These are phyloP conservation scores for Eupelmus urozonus DNA, from an alignment of 2,888 invertebrate species.

Conservation along the genomic window DNA sequence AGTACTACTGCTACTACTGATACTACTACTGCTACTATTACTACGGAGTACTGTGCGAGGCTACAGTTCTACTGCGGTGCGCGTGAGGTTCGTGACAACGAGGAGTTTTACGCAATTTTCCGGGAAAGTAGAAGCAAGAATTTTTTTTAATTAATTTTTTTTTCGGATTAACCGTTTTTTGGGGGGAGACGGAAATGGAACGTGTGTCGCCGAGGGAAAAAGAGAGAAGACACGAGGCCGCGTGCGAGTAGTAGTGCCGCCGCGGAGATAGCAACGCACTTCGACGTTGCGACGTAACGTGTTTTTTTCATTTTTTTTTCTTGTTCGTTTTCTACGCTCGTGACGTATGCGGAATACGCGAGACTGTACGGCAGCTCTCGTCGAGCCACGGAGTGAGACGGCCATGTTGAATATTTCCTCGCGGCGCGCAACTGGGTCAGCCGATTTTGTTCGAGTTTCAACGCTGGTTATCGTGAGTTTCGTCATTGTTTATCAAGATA, in stretches of 20 bases:
- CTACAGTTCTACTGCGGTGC: too few species aligned
- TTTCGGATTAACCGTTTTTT: too few species aligned
- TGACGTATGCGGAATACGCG: too few species aligned
- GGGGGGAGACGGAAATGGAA: neutral
- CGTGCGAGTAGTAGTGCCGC: constrained; percentile 27
- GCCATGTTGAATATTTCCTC: constrained; percentile 62
- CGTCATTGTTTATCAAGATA: neutral
- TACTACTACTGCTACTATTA: neutral
- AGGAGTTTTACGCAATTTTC: neutral
- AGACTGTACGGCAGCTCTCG: neutral
- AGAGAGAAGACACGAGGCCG: constrained; percentile 23
- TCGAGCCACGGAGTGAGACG: constrained; percentile 39
- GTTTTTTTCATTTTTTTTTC: constrained; percentile 21
- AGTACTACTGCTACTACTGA: neutral
- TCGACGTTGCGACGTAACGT: constrained; percentile 52
- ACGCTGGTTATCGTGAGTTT: neutral
- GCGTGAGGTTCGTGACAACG: too few species aligned
- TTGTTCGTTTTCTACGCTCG: neutral
- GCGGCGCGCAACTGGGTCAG: constrained; percentile 61
- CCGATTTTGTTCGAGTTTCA: constrained; percentile 39
- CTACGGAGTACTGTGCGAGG: neutral
- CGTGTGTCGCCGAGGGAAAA: constrained; percentile 24
- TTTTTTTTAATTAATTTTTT: neutral
- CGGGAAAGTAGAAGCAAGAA: neutral
- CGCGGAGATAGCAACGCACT: constrained; percentile 37